phyloP scores from a whole-genome alignment of 2,113 vertebrate genomes.

The Pseudopipra pipra region DNA sequence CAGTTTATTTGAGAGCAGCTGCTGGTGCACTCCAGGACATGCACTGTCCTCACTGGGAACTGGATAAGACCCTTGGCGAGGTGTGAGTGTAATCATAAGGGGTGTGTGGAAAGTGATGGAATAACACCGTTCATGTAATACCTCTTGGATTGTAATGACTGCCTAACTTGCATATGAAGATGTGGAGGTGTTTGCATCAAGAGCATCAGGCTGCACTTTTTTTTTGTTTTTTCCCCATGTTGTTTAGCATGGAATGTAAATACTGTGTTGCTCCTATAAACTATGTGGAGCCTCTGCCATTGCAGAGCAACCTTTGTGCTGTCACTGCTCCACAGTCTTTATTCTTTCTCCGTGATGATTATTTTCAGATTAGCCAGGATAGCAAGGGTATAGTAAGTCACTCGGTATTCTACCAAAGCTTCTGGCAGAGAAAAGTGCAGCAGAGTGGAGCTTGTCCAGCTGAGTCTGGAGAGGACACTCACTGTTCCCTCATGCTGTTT shows the following conservation, averaged over 20 bases:
- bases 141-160: neutral
- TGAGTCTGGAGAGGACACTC: neutral
- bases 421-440: neutral
- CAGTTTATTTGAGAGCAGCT: neutral
- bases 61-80: neutral
- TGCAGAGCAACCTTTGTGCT: neutral
- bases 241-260: neutral
- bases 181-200: neutral
- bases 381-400: neutral
- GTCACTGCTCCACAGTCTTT: neutral
- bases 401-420: neutral
- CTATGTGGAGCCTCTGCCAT: rapidly evolving
- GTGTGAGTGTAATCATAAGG: neutral
- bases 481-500: neutral
- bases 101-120: neutral
- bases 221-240: neutral
- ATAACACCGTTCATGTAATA: neutral
- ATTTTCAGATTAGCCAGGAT: neutral
- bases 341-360: neutral
- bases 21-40: neutral
- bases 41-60: neutral
- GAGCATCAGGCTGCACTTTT: neutral
- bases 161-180: neutral
- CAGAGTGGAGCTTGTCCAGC: neutral
- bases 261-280: neutral